Percentiles rank a stretch among this genome's conserved stretches.
Conservation (phyloP, 2,888 invertebrate genomes). For the Drosophila pseudotakahashii region DNA sequence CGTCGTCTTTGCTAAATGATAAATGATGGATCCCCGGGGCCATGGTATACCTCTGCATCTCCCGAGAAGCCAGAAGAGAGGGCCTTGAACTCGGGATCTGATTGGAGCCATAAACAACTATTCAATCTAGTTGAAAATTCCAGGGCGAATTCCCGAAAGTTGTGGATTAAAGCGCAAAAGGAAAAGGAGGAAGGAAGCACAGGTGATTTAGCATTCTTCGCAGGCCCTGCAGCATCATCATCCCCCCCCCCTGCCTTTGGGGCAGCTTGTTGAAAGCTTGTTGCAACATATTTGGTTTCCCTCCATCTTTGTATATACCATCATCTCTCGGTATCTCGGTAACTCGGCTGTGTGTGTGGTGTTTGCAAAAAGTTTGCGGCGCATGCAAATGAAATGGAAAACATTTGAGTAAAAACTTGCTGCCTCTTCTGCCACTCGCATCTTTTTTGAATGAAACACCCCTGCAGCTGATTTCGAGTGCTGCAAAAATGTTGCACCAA, state of each 20-base stretch:
- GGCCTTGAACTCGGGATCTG: conserved; percentile 26
- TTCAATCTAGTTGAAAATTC: conserved; percentile 49
- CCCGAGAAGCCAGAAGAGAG: not conserved
- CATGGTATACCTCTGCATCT: not conserved
- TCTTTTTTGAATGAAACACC: conserved; percentile 41
- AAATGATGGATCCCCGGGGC: conserved; percentile 18
- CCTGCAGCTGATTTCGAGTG: conserved; percentile 13
- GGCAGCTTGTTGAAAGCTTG: conserved; percentile 64
- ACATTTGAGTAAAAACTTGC: conserved; percentile 70
- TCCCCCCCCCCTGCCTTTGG: not conserved
- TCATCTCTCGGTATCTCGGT: conserved; percentile 18
- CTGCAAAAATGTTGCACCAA: conserved; percentile 8
- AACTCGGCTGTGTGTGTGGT: conserved; percentile 10
- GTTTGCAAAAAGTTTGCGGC: conserved; percentile 64
- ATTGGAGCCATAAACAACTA: conserved; percentile 30
- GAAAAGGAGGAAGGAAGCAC: not conserved
- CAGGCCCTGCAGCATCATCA: conserved; percentile 35
- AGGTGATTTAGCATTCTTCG: conserved; percentile 60
- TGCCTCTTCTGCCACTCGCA: conserved; percentile 31
- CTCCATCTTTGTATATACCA: not conserved
- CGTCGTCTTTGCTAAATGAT: conserved; percentile 12
- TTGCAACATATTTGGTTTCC: conserved; percentile 22
- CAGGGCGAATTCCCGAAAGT: conserved; percentile 48
- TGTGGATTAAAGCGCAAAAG: not conserved
- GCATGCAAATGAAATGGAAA: conserved; percentile 79